These are phyloP conservation scores for Vulpes vulpes DNA, from an alignment of 2,113 vertebrate genomes.

Conservation along the genomic window DNA sequence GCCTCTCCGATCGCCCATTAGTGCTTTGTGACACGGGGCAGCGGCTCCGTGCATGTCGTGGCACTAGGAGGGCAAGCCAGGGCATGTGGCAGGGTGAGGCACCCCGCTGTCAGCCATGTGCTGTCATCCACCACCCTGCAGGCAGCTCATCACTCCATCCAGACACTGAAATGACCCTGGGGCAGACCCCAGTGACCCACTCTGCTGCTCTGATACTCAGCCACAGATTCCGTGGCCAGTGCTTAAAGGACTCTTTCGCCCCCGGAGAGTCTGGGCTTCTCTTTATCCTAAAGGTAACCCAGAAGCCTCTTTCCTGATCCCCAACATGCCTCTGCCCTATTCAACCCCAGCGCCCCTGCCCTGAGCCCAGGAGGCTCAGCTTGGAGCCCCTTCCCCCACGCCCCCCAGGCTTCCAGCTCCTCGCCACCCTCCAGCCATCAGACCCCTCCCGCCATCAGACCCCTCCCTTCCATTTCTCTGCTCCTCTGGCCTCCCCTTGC, in stretches of 20 bases:
- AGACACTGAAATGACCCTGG: background rate
- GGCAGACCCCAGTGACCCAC: background rate
- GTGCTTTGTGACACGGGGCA: background rate
- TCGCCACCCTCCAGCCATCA: background rate
- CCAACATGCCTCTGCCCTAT: background rate
- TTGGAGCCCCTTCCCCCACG: background rate
- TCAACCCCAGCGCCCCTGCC: background rate
- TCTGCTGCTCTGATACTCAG: background rate
- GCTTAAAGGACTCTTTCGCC: background rate
- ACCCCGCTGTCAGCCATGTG: accelerated
- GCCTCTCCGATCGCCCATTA: background rate
- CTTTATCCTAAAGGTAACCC: background rate
- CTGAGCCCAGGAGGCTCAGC: background rate
- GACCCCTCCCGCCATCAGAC: background rate
- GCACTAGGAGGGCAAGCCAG: background rate
- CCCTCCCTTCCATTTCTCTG: background rate
- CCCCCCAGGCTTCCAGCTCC: background rate
- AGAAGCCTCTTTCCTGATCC: background rate
- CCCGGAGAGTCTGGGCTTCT: background rate
- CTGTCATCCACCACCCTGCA: background rate
- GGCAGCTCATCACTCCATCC: background rate
- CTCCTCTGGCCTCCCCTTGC: background rate
- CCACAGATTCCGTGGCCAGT: accelerated
- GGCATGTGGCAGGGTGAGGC: background rate
- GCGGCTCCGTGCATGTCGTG: background rate